Evolutionary conservation across 1,140 invertebrate species (phyloP).

Genomic region (Maconellicoccus hirsutus): DNA sequence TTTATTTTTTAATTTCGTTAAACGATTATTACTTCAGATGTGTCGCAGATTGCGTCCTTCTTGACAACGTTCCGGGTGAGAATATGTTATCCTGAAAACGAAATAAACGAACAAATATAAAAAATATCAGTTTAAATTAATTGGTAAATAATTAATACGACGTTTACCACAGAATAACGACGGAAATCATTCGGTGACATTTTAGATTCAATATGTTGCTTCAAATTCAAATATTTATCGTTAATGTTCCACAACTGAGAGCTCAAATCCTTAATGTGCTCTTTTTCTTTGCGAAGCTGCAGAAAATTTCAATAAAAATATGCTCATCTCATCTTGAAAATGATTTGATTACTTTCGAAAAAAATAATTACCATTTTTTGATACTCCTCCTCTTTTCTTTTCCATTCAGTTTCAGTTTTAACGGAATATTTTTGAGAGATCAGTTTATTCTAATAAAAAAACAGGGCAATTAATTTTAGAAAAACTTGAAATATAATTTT

Average conservation of each 20-base stretch:
- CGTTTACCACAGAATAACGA: background rate
- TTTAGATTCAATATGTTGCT: constrained; percentile 24
- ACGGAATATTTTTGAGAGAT: background rate
- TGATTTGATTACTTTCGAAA: too few relatives aligned
- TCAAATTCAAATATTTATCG: constrained; percentile 28
- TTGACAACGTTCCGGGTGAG: background rate
- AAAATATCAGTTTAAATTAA: background rate
- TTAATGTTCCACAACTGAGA: constrained; percentile 29
- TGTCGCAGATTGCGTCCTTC: background rate
- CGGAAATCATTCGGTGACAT: background rate
- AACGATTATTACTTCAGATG: background rate
- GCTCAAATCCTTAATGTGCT: constrained; percentile 27
- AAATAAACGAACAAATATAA: background rate
- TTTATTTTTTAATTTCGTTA: background rate
- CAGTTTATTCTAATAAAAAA: background rate
- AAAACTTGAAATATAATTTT: background rate
- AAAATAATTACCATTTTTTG: constrained; percentile 1
- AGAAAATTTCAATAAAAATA: constrained; percentile 15
- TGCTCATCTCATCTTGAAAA: too few relatives aligned
- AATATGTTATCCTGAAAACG: background rate
- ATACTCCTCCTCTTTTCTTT: background rate
- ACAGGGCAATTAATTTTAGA: background rate
- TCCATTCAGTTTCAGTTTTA: background rate
- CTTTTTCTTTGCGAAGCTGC: constrained; percentile 27
- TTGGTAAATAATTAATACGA: too few relatives aligned